Conservation (phyloP, 1,140 invertebrate species). For the Nylanderia fulva region DNA sequence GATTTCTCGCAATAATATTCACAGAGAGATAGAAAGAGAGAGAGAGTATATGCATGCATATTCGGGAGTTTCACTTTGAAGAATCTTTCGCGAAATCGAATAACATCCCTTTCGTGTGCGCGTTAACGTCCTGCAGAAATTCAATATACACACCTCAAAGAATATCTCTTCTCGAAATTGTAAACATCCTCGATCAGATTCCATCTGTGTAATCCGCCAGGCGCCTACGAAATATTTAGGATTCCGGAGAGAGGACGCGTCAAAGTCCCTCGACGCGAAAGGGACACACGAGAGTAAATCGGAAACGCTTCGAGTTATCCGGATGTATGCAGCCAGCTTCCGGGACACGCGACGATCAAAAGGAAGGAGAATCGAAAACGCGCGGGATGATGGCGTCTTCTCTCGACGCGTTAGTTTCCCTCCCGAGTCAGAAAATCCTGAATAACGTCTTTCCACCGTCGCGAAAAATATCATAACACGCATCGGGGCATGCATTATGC, state of each 20-base stretch:
- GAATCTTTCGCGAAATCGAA: constrained; percentile 3
- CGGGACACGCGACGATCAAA: constrained; percentile 33
- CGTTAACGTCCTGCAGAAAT: constrained; percentile 13
- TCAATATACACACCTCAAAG: constrained; percentile 40
- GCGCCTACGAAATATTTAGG: constrained; percentile 24
- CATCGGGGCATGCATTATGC: constrained; percentile 76
- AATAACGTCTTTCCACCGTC: constrained; percentile 72
- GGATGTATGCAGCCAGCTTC: neutral
- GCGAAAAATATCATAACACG: constrained; percentile 77
- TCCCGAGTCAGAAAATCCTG: constrained; percentile 61
- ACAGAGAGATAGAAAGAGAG: neutral
- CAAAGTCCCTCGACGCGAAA: neutral
- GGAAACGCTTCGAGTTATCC: constrained; percentile 23
- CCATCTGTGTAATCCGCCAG: constrained; percentile 8
- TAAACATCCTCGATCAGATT: constrained; percentile 51
- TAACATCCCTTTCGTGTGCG: neutral
- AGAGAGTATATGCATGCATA: neutral
- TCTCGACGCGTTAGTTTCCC: constrained; percentile 3
- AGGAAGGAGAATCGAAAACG: neutral
- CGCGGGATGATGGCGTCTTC: neutral
- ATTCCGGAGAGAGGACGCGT: neutral
- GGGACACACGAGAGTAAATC: constrained; percentile 11
- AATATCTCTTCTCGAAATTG: constrained; percentile 43
- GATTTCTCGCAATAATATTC: neutral
- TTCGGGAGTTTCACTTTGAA: neutral